A percentile compares a stretch with the other conserved stretches of the same genome.
phyloP scores from a whole-genome alignment of 2,797 vertebrate species.

The Sebastes minor region DNA sequence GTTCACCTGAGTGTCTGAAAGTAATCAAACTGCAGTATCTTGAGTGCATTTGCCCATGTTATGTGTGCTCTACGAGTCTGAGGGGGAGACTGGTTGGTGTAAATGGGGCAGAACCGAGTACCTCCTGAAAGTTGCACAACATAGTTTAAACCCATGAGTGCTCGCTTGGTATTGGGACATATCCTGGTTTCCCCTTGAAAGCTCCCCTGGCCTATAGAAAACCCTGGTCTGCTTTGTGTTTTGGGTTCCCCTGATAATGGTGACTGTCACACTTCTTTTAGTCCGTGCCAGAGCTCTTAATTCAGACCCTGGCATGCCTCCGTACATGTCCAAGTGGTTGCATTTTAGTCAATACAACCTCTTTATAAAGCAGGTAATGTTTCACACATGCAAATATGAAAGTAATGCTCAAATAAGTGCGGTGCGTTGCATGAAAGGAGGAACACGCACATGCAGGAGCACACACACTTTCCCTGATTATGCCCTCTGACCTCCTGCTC shows the following conservation, averaged over 20 bases:
- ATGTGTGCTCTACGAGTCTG: conserved; percentile 13
- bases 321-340: conserved; percentile 52
- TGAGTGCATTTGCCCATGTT: conserved; percentile 6
- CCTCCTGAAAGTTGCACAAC: conserved; percentile 62
- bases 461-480: conserved; percentile 59
- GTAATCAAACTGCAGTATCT: conserved; percentile 26
- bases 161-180: conserved; percentile 55
- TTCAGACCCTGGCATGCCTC: conserved; percentile 56
- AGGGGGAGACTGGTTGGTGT: background rate
- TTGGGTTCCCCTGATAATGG: conserved; percentile 64
- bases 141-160: conserved; percentile 54
- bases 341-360: conserved; percentile 49
- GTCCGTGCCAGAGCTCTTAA: conserved; percentile 63
- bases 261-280: conserved; percentile 75
- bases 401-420: conserved; percentile 21
- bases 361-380: conserved; percentile 54
- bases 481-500: conserved; percentile 67
- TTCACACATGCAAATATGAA: conserved; percentile 63
- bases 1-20: conserved; percentile 27
- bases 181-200: conserved; percentile 60
- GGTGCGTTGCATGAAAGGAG: conserved; percentile 2
- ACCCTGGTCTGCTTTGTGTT: conserved; percentile 74
- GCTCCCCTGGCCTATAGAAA: conserved; percentile 41
- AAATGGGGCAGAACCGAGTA: conserved; percentile 52
- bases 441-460: conserved; percentile 13